Base-by-base conservation (phyloP, 2,797 vertebrate genomes). In the Psittacula derbiana region DNA sequence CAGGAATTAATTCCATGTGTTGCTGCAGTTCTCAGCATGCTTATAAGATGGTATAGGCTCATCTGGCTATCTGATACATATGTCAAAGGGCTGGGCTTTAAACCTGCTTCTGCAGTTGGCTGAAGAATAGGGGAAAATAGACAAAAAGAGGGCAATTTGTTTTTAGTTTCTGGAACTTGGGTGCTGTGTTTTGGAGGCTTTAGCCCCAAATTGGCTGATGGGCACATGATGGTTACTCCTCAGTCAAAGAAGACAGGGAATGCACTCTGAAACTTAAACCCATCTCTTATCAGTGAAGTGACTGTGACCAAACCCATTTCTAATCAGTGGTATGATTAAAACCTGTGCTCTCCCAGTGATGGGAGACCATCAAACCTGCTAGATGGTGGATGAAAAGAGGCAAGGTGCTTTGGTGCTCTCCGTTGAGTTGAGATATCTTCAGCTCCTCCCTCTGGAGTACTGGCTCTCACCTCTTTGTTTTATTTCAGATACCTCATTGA, bases 1-100 rank as follows among this genome's bases (percentile, higher is more conserved):
- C 75, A 80, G 79, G 80, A 92, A 90, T 87, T 60, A n/a, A 71
- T 84, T 70, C n/a, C 61, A 8, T 8, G 50, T 15, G 7, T 72
- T 80, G 38, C 33, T 85, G 25, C 14, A 30, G 23, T 73, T 85
- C 60, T 50, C 5, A 3, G 33, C 14, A 1, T n/a, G 8, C 65
- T 78, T 38, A 31, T 14, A 41, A 41, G 21, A 6, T 3, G 4
- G 16, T 16, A 16, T 19, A 47, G 69, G 23, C 46, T 76, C 50
- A 18, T 41, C 53, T 46, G 53, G 17, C 4, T 33, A 21, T 16
- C 43, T 23, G 44, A 28, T 44, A 8, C 0, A 1, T 4, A 2
- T 25, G 47, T 16, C 24, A 16, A 38, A 31, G 20, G 47, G 64
- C 55, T 31, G 67, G 0, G 55, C 23, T 17, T 47, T 74, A 28